phyloP scores from a whole-genome alignment of 2,113 vertebrate genomes.

The Eolophus roseicapilla region DNA sequence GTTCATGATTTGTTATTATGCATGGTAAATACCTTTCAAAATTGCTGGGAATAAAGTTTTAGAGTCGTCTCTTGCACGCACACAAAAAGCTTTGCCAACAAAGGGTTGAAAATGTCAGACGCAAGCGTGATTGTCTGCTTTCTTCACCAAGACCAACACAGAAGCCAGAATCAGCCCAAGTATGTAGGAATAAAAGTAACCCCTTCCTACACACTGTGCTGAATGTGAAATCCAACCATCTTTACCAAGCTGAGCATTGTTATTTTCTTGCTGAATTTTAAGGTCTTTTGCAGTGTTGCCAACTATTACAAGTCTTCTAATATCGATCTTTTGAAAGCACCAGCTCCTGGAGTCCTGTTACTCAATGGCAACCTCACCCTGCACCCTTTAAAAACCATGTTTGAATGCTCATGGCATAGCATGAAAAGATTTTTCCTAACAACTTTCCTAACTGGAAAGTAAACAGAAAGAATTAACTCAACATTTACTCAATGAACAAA shows the following conservation, averaged over 20 bases:
- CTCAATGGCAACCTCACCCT: background rate
- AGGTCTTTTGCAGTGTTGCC: slow-evolving; percentile 5
- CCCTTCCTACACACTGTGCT: background rate
- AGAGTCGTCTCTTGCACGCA: slow-evolving; percentile 55
- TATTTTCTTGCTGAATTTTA: slow-evolving; percentile 17
- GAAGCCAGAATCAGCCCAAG: background rate
- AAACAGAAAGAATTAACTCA: background rate
- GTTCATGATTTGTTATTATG: slow-evolving; percentile 65
- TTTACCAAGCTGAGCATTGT: background rate
- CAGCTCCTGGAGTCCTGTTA: background rate
- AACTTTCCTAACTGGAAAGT: background rate
- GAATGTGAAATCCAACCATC: background rate
- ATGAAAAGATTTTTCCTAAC: background rate
- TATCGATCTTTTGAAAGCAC: background rate
- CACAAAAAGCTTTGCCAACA: slow-evolving; percentile 70
- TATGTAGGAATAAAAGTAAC: background rate
- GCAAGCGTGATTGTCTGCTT: background rate
- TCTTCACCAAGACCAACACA: background rate
- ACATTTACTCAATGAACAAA: background rate
- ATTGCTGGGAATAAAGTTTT: slow-evolving; percentile 50
- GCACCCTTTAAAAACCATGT: background rate
- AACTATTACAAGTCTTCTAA: slow-evolving; percentile 11
- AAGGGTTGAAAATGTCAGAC: background rate
- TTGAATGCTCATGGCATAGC: background rate
- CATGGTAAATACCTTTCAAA: slow-evolving; percentile 65